Percentiles rank a stretch among this genome's conserved stretches.
phyloP scores from a whole-genome alignment of 2,113 vertebrate genomes.

The Trochalopteron elliotii region DNA sequence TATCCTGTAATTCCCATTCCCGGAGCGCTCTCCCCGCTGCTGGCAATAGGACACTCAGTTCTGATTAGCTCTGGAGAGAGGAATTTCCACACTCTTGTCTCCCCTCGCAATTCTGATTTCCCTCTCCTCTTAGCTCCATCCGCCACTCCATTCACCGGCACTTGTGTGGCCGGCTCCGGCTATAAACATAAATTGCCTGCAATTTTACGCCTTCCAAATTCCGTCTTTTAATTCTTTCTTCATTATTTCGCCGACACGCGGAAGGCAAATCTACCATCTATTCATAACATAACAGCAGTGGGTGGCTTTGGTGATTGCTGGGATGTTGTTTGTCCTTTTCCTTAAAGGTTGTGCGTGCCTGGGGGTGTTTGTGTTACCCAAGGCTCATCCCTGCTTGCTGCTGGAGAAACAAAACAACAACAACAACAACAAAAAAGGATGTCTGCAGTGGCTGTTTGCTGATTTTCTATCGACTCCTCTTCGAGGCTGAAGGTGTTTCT shows the following conservation, averaged over 20 bases:
- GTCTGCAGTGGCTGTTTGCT: neutral
- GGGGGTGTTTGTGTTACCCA: neutral
- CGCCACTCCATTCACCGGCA: neutral
- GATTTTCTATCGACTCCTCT: slow-evolving; percentile 37
- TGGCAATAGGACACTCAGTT: neutral
- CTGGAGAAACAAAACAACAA: neutral
- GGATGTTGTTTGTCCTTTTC: neutral
- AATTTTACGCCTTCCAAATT: slow-evolving; percentile 37
- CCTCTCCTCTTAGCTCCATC: neutral
- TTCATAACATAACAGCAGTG: neutral
- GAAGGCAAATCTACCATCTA: neutral
- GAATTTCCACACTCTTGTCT: neutral
- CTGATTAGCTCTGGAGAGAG: neutral
- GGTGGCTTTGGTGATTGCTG: neutral
- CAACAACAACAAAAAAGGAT: neutral
- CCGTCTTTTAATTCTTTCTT: neutral
- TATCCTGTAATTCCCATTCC: neutral
- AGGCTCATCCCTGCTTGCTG: neutral
- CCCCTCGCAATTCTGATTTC: neutral
- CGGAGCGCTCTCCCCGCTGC: neutral
- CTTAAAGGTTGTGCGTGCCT: neutral
- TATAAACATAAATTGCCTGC: slow-evolving; percentile 19
- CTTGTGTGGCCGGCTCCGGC: neutral
- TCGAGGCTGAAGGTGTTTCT: slow-evolving; percentile 37
- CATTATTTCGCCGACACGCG: slow-evolving; percentile 3